Base-by-base conservation (phyloP, 2,797 vertebrate species). In the Coluber constrictor region DNA sequence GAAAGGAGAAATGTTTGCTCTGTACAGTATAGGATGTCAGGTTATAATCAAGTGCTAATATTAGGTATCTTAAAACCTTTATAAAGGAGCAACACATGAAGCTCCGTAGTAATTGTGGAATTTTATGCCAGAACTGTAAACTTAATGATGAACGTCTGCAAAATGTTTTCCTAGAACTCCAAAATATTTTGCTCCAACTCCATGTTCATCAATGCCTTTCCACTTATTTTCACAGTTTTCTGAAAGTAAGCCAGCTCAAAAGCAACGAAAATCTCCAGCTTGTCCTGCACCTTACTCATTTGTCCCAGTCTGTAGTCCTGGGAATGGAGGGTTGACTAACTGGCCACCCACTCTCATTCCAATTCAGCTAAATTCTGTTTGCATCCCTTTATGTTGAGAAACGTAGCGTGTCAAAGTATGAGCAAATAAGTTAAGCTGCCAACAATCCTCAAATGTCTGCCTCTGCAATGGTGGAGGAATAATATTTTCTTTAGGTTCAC, bases 401-500 rank as follows among this genome's bases (percentile, higher is more conserved):
- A 95, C 55, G 86, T 29, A 94, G 90, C 92, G 16, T 94, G 89
- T 94, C 87, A 95, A 95, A 95, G 32, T 92, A 93, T 59, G 20
- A 95, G 95, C 87, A 95, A 95, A 87, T 70, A 90, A 94, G 5
- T 88, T 7, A 94, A 95, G 63, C 23, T 94, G 92, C 89, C 95
- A 97, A 89, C 92, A 93, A 94, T 86, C 54, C 61, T 90, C 59
- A 61, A 93, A 91, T 86, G 90, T 86, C 55, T 95, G 66, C 70
- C 93, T 54, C 86, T 91, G 32, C 79, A 90, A 95, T 96, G 93
- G 29, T 95, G 83, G 59, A 93, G 4, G 66, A 95, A 61, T 94
- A 92, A 95, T 94, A 94, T 93, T 91, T 93, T 94, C 90, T 92
- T 95, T 92, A 63, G 88, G 54, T 54, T 95, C 91, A 55, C 94